Percentiles rank a stretch among this genome's conserved stretches.
phyloP scores from a whole-genome alignment of 2,888 invertebrate genomes.

The Disparrhopalites patrizii region DNA sequence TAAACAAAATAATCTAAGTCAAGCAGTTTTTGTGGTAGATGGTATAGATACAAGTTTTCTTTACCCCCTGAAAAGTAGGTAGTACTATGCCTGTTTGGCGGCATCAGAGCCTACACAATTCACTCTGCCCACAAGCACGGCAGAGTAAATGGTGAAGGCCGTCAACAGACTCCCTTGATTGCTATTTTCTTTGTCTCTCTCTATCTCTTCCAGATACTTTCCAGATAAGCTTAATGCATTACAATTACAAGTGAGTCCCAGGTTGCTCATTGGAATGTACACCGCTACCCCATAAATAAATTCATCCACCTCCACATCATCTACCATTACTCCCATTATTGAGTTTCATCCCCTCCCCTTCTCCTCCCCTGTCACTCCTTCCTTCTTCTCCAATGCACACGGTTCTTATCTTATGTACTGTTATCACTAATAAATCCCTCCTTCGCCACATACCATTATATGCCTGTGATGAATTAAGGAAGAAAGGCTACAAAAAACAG shows the following conservation, averaged over 20 bases:
- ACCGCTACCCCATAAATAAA: not conserved
- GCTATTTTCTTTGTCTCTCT: too few relatives aligned
- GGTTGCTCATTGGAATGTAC: slow-evolving; percentile 3
- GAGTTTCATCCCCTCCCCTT: too few relatives aligned
- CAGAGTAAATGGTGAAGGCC: not conserved
- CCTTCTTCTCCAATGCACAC: not conserved
- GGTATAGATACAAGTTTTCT: too few relatives aligned
- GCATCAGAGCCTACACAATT: not conserved
- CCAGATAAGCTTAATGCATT: slow-evolving; percentile 10
- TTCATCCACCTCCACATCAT: not conserved
- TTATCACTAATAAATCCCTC: too few relatives aligned
- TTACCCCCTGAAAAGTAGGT: too few relatives aligned
- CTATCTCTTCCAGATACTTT: too few relatives aligned
- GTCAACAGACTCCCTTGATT: slow-evolving; percentile 1
- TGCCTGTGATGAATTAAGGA: not conserved
- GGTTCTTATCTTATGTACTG: not conserved
- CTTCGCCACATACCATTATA: not conserved
- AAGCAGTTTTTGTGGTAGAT: too few relatives aligned
- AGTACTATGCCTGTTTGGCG: too few relatives aligned
- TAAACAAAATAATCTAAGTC: too few relatives aligned
- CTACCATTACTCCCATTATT: not conserved
- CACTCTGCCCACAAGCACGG: not conserved
- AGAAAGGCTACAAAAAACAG: too few relatives aligned
- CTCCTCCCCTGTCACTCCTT: too few relatives aligned
- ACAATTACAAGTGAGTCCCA: slow-evolving; percentile 10